These are phyloP conservation scores for Morpho achilles DNA, from an alignment of 2,888 invertebrate genomes.

Conservation along the genomic window DNA sequence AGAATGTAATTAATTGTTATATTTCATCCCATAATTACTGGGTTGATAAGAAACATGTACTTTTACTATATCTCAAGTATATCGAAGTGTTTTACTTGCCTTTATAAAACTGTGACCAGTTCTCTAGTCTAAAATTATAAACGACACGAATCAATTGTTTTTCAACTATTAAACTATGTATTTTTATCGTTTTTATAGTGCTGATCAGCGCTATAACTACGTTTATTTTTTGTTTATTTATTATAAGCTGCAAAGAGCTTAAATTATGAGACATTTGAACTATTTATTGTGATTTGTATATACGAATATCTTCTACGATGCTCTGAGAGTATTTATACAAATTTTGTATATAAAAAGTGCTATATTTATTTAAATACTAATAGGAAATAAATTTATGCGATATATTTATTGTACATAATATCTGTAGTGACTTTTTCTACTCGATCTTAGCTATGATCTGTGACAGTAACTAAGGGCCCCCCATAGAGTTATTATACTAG, in stretches of 20 bases:
- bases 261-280: constrained; percentile 11
- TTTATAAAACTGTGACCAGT: constrained; percentile 66
- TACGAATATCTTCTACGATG: constrained; percentile 22
- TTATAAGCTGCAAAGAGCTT: constrained; percentile 4
- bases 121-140: constrained; percentile 60
- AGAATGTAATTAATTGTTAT: constrained; percentile 57
- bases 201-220: no score
- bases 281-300: constrained; percentile 26
- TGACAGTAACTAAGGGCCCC: background rate
- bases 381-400: constrained; percentile 3
- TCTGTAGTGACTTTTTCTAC: constrained; percentile 7
- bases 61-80: no score
- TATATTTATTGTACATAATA: constrained; percentile 13
- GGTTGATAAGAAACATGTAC: no score
- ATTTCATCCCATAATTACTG: constrained; percentile 32
- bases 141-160: constrained; percentile 11
- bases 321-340: constrained; percentile 23
- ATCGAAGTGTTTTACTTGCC: constrained; percentile 51
- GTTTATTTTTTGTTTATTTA: no score
- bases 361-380: constrained; percentile 11
- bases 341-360: constrained; percentile 24
- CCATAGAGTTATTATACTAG: background rate
- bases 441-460: constrained; percentile 8
- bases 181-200: background rate
- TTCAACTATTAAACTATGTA: background rate